Base-by-base conservation (phyloP, 2,113 vertebrate species). In the Xenotilapia flavipinnis region DNA sequence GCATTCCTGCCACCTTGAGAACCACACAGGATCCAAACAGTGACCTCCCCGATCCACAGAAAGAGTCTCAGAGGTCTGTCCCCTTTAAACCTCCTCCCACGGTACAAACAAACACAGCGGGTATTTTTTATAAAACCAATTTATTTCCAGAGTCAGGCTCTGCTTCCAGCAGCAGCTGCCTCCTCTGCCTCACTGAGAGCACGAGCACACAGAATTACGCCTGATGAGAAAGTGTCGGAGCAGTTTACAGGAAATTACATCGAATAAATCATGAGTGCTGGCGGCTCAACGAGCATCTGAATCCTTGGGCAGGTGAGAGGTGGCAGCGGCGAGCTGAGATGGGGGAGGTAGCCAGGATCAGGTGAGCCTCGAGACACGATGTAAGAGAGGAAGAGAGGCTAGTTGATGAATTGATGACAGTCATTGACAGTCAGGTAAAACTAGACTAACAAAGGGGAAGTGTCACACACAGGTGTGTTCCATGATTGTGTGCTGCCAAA, bases 221-320 rank as follows among this genome's bases (percentile, higher is more conserved):
- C 12, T 7, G 9, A 62, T 85, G 82, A 80, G 77, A 21, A 83
- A 87, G 82, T 7, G 26, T 81, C 28, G 0, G 31, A 79, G 87
- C 54, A 31, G 70, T 53, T 77, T 81, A 58, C 31, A 83, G 88
- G 56, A 88, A 88, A 91, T 88, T 45, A 84, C 80, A 84, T 28
- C 0, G 17, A 77, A 87, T 86, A 82, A 89, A 93, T 91, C 90
- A 79, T 1, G 33, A 1, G 26, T 53, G 3, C n/a, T 12, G 51
- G 62, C 62, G n/a, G 62, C 80, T 65, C 62, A 28, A 11, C 28
- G 5, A 51, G 80, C 1, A 33, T 77, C 60, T 68, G 47, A 19
- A n/a, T 65, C 83, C 83, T 68, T 28, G 8, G 81, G 53, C 89
- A 84, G 84, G 84, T 75, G 80, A 17, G 51, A 53, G n/a, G 65